Evolutionary conservation across 2,797 vertebrate genomes (phyloP).

Genomic region (Myotis planiceps): DNA sequence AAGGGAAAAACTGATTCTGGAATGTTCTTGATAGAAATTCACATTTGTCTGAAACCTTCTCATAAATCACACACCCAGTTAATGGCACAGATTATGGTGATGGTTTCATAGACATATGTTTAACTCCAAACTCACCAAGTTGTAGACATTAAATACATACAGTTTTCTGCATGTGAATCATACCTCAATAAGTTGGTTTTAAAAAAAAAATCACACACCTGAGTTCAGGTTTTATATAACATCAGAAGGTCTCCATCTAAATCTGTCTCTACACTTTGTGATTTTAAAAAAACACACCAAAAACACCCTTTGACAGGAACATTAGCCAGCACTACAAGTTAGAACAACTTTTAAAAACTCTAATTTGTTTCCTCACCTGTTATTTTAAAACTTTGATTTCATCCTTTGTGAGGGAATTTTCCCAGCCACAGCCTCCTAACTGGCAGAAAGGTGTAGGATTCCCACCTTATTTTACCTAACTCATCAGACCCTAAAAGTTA

Average conservation of each 20-base stretch:
- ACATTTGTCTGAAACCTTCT: not conserved
- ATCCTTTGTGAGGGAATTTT: not conserved
- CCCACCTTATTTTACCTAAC: not conserved
- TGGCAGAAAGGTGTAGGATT: not conserved
- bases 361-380: not conserved
- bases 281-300: not conserved
- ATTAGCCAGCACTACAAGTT: not conserved
- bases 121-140: not conserved
- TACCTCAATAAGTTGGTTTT: not conserved
- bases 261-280: not conserved
- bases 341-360: not conserved
- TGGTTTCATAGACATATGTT: not conserved
- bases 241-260: not conserved
- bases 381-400: not conserved
- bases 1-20: not conserved
- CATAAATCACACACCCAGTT: not conserved
- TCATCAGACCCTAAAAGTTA: not conserved
- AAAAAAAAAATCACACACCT: not conserved
- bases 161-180: not conserved
- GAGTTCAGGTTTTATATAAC: not conserved
- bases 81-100: not conserved
- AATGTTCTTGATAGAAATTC: not conserved
- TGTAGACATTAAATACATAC: not conserved
- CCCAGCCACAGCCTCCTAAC: not conserved
- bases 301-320: not conserved